phyloP scores from a whole-genome alignment of 2,797 vertebrate species.

The Peromyscus attwateri region DNA sequence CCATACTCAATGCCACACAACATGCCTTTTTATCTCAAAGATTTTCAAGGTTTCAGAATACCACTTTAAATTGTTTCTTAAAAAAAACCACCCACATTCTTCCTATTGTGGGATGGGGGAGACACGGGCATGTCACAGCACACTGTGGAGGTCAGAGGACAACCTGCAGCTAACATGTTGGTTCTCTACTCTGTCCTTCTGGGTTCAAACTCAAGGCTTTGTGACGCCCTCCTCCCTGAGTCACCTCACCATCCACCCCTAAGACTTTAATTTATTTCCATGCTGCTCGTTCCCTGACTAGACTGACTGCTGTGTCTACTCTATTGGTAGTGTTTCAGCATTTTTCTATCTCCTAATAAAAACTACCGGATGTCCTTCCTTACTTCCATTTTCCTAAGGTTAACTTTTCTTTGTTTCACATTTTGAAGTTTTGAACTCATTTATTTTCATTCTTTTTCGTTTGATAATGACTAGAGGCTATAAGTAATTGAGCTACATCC shows the following conservation, averaged over 20 bases:
- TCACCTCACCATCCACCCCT: background rate
- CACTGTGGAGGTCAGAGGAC: background rate
- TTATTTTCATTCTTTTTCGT: background rate
- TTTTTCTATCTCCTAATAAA: background rate
- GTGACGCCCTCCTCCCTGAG: too few species aligned
- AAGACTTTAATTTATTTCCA: background rate
- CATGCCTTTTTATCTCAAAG: background rate
- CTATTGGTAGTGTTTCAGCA: background rate
- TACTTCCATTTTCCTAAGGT: conserved; percentile 5
- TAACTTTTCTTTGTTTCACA: background rate
- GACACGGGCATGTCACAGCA: background rate
- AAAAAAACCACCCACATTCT: background rate
- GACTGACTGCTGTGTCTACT: background rate
- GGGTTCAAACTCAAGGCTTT: background rate
- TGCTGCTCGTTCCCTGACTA: background rate
- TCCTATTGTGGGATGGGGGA: background rate
- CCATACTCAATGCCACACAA: background rate
- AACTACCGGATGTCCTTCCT: background rate
- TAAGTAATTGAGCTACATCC: background rate
- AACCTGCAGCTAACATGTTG: background rate
- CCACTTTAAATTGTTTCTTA: background rate
- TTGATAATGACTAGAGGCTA: background rate
- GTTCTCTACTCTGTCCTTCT: background rate
- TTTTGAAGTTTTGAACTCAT: background rate
- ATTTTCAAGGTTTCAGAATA: background rate